Evolutionary conservation across 1,140 invertebrate species (phyloP).

Genomic region (Wasmannia auropunctata): DNA sequence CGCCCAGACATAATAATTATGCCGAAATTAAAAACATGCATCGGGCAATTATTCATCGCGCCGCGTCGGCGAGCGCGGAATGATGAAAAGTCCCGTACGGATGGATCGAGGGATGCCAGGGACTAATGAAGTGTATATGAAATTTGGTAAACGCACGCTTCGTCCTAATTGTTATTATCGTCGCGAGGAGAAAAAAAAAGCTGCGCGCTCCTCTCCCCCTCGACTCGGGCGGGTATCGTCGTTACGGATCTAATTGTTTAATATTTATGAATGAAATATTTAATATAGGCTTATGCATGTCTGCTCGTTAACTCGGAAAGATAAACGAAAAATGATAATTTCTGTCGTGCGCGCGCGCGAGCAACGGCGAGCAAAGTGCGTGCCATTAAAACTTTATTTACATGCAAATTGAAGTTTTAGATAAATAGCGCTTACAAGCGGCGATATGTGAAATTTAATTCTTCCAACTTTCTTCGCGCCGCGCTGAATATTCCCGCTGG

Average conservation of each 20-base stretch:
- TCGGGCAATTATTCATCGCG: slow-evolving; percentile 34
- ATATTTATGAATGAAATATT: slow-evolving; percentile 42
- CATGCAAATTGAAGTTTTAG: slow-evolving; percentile 52
- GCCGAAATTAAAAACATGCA: slow-evolving; percentile 45
- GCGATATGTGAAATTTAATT: slow-evolving; percentile 50
- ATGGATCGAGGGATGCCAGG: background rate
- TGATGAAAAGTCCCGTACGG: slow-evolving; percentile 1
- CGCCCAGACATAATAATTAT: slow-evolving; percentile 43
- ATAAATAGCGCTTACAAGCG: slow-evolving; percentile 35
- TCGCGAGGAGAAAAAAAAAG: background rate
- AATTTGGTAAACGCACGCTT: background rate
- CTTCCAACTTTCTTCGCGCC: slow-evolving; percentile 40
- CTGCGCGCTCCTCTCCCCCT: background rate
- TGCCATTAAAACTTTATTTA: slow-evolving; percentile 44
- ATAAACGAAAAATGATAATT: slow-evolving; percentile 40
- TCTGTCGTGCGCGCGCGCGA: too few species aligned
- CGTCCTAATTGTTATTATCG: slow-evolving; percentile 1
- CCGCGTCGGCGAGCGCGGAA: background rate
- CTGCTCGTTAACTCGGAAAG: slow-evolving; percentile 20
- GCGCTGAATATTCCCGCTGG: background rate
- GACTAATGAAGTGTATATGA: background rate
- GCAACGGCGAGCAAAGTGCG: slow-evolving; percentile 14
- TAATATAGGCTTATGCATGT: background rate
- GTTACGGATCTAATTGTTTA: slow-evolving; percentile 18
- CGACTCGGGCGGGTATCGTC: background rate